Base-by-base conservation (phyloP, 2,888 invertebrate genomes). In the Acholoe squamosa region DNA sequence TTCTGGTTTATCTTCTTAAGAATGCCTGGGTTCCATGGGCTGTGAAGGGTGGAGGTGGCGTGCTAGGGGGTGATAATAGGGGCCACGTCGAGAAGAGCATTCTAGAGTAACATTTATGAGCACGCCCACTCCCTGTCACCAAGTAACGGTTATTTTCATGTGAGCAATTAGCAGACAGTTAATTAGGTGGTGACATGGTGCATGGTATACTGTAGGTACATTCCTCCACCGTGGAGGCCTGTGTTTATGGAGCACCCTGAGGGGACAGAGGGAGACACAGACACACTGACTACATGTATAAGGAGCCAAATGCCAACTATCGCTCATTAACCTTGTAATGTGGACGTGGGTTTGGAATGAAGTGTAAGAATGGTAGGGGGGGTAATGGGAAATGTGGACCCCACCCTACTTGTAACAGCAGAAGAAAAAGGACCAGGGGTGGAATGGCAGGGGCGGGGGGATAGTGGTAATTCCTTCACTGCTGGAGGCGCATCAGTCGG, bases 101-200 rank as follows among this genome's bases (percentile, higher is more conserved):
- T 86, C 86, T 31, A 54, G 86, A 86, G 86, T 56, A 86, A 86
- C 86, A 56, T 28, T 52, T 86, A 86, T 14, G 86, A 86, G 86
- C 86, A 52, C 54, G 19, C 22, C 52, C 86, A 0, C 77, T 43
- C 22, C 1, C 86, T 12, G 86, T 52, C 86, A 54, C 56, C 14
- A 54, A 54, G 54, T 86, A 86, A 86, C 86, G 86, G 86, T 86
- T 52, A 86, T 86, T 86, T 80, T 86, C 54, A 86, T 86, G 86
- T 86, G 54, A 52, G 86, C 86, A 86, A 86, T 86, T 86, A 86
- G 86, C 31, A 56, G 52, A 33, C 25, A 86, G 86, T 28, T 86
- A 86, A 86, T 86, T 86, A 86, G 31, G 52, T 25, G 22, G 31
- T 22, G 86, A 28, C 86, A 56, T 86, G 86, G 25, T 16, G 86